Percentiles rank a stretch among this genome's conserved stretches.
These are phyloP conservation scores for Coracopsis vasa DNA, from an alignment of 2,113 vertebrate genomes.

Conservation along the genomic window DNA sequence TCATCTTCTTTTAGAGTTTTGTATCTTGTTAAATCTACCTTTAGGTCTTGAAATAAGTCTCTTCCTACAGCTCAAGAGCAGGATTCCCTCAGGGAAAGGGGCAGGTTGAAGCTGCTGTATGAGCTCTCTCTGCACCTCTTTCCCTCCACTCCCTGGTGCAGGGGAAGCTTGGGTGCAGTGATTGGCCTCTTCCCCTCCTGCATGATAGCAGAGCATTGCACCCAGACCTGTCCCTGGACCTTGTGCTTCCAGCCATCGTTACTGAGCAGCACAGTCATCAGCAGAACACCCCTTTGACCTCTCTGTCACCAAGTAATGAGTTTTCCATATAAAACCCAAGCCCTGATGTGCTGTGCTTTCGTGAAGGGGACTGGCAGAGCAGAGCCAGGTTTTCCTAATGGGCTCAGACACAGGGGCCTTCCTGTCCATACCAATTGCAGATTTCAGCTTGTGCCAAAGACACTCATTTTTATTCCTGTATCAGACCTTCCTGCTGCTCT, in stretches of 20 bases:
- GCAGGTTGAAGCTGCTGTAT: background rate
- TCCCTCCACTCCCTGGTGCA: background rate
- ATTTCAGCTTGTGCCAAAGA: conserved; percentile 23
- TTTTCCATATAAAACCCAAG: background rate
- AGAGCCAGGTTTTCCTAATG: background rate
- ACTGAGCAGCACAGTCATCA: background rate
- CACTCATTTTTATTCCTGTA: conserved; percentile 20
- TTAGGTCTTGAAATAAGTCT: background rate
- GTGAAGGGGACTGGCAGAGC: background rate
- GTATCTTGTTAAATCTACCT: background rate
- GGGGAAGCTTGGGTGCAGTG: background rate
- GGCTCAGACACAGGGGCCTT: background rate
- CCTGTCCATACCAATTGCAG: background rate
- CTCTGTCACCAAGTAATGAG: background rate
- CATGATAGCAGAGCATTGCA: fast-evolving
- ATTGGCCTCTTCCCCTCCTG: background rate
- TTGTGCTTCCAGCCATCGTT: background rate
- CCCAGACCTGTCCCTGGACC: background rate
- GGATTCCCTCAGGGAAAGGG: background rate
- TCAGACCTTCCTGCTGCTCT: conserved; percentile 27
- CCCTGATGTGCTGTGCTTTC: background rate
- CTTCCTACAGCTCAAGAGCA: background rate
- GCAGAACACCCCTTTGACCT: background rate
- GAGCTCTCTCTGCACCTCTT: background rate
- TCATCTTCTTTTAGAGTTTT: background rate